phyloP scores from a whole-genome alignment of 2,888 invertebrate species.

The Agrilus biguttatus region DNA sequence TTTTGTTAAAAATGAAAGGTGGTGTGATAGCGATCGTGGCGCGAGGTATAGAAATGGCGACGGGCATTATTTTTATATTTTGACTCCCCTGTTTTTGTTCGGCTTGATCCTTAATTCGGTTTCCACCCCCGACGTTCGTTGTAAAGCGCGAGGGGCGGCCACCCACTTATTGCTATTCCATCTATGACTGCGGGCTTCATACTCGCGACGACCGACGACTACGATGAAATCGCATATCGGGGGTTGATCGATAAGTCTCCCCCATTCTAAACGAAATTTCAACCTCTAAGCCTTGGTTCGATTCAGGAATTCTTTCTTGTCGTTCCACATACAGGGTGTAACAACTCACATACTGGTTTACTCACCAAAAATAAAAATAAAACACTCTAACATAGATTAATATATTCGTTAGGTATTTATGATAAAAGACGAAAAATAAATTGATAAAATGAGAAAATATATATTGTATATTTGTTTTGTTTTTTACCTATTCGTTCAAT shows the following conservation, averaged over 20 bases:
- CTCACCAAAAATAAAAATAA: too few species aligned
- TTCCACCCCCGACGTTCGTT: slow-evolving; percentile 20
- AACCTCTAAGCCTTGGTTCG: slow-evolving; percentile 8
- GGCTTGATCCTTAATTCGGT: slow-evolving; percentile 29
- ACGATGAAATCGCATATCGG: slow-evolving; percentile 3
- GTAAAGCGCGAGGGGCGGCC: slow-evolving; percentile 15
- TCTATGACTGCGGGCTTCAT: slow-evolving; percentile 29
- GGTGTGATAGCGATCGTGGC: slow-evolving; percentile 9
- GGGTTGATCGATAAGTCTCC: slow-evolving; percentile 25
- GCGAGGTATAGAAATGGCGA: slow-evolving; percentile 13
- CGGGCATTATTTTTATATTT: slow-evolving; percentile 26
- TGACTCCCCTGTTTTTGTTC: slow-evolving; percentile 28
- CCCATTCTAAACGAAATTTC: slow-evolving; percentile 25
- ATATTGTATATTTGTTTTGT: too few species aligned
- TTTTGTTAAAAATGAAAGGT: slow-evolving; percentile 5
- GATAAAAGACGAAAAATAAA: too few species aligned
- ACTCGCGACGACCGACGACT: slow-evolving; percentile 10
- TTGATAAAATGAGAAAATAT: too few species aligned
- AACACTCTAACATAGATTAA: too few species aligned
- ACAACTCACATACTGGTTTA: too few species aligned
- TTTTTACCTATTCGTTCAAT: too few species aligned
- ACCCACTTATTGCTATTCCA: slow-evolving; percentile 31
- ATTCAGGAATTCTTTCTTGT: too few species aligned
- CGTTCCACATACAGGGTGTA: too few species aligned
- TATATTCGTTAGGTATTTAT: too few species aligned